Evolutionary conservation across 2,888 invertebrate species (phyloP).

Genomic region (Thymelicus sylvestris): DNA sequence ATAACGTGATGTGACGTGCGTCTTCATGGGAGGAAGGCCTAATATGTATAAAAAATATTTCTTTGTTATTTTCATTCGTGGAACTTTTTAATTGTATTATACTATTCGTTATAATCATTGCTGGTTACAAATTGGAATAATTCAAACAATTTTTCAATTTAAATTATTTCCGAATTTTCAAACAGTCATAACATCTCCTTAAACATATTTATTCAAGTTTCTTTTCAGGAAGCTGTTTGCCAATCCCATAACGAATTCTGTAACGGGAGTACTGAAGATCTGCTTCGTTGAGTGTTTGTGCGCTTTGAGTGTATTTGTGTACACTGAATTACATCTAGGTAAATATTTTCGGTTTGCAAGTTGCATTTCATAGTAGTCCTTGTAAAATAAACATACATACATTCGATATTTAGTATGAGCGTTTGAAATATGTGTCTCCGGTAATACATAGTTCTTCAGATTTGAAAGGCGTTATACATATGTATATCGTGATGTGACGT

Average conservation of each 20-base stretch:
- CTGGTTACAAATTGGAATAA: not conserved
- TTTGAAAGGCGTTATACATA: too few relatives aligned
- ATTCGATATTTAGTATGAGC: not conserved
- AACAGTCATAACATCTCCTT: not conserved
- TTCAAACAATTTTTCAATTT: not conserved
- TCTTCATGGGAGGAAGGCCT: too few relatives aligned
- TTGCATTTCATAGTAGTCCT: conserved; percentile 14
- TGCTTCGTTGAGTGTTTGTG: conserved; percentile 19
- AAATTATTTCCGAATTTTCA: not conserved
- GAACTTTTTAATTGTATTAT: too few relatives aligned
- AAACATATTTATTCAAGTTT: conserved; percentile 1
- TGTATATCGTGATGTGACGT: too few relatives aligned
- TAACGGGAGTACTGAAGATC: conserved; percentile 16
- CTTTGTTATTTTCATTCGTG: too few relatives aligned
- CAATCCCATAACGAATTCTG: conserved; percentile 24
- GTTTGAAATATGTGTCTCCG: not conserved
- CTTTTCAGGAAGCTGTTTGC: conserved; percentile 9
- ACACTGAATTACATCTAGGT: conserved; percentile 31
- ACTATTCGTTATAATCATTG: too few relatives aligned
- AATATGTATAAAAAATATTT: too few relatives aligned
- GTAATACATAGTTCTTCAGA: too few relatives aligned
- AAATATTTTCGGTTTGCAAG: conserved; percentile 18
- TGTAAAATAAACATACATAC: not conserved
- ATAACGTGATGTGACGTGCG: too few relatives aligned
- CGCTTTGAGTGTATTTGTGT: conserved; percentile 25